A percentile compares a stretch with the other conserved stretches of the same genome.
Evolutionary conservation across 2,113 vertebrate genomes (phyloP).

Genomic region (Barnardius zonarius): DNA sequence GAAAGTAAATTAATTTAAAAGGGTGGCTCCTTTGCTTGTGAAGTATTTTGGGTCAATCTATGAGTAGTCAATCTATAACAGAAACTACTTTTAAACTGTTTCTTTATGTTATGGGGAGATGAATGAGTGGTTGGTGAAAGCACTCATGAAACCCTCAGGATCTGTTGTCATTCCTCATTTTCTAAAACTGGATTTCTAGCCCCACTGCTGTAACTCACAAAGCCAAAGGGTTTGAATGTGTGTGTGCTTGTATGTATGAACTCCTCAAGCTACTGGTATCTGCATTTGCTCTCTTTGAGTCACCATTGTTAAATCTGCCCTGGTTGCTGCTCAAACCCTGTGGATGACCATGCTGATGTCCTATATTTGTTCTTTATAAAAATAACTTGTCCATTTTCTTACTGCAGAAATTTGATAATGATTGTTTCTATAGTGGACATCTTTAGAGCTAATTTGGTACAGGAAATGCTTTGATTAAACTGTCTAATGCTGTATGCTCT

Average conservation of each 20-base stretch:
- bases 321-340: background rate
- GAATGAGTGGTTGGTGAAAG: background rate
- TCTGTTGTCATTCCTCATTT: background rate
- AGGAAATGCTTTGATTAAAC: background rate
- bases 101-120: background rate
- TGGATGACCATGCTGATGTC: background rate
- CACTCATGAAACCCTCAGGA: background rate
- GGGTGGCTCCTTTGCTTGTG: background rate
- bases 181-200: background rate
- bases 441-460: background rate
- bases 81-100: background rate
- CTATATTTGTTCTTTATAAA: background rate
- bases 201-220: background rate
- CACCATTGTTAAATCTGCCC: background rate
- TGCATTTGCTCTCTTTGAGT: background rate
- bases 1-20: background rate
- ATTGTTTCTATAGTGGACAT: background rate
- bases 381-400: background rate
- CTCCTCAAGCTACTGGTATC: background rate
- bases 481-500: background rate
- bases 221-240: background rate
- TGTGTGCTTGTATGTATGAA: background rate
- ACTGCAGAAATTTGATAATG: background rate
- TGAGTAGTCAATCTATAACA: background rate
- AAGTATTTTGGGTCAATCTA: background rate